A percentile compares a stretch with the other conserved stretches of the same genome.
These are phyloP conservation scores for Yponomeuta cagnagella DNA, from an alignment of 2,888 invertebrate species.

Conservation along the genomic window DNA sequence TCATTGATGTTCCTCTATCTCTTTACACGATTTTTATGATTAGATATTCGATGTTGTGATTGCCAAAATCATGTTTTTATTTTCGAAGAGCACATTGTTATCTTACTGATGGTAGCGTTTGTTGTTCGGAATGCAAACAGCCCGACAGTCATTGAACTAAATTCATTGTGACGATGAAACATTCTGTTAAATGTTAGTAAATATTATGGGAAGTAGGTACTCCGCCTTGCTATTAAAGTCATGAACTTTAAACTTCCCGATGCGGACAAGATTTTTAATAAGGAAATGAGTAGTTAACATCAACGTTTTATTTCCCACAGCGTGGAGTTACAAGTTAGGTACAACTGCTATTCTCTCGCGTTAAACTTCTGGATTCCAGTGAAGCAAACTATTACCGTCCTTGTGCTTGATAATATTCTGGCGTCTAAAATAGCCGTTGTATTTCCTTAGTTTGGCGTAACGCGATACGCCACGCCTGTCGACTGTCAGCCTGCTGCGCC, in stretches of 20 bases:
- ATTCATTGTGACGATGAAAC: constrained; percentile 18
- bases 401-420: constrained; percentile 22
- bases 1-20: constrained; percentile 51
- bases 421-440: constrained; percentile 44
- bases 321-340: neutral
- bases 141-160: constrained; percentile 36
- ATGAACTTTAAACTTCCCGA: constrained; percentile 7
- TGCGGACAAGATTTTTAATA: neutral
- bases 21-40: constrained; percentile 31
- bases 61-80: constrained; percentile 52
- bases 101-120: constrained; percentile 37
- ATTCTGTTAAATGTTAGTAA: constrained; percentile 37
- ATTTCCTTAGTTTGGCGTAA: constrained; percentile 55
- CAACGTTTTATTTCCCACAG: neutral
- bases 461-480: constrained; percentile 54
- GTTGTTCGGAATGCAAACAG: constrained; percentile 51
- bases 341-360: neutral
- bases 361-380: neutral
- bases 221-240: neutral
- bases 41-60: constrained; percentile 39
- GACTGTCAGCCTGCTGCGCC: constrained; percentile 42
- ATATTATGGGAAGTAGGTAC: constrained; percentile 23
- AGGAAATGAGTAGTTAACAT: constrained; percentile 1
- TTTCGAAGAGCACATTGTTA: constrained; percentile 49
- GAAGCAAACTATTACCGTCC: constrained; percentile 12